Percentiles rank a stretch among this genome's conserved stretches.
phyloP scores from a whole-genome alignment of 2,113 vertebrate genomes.

The Proterorhinus semilunaris region DNA sequence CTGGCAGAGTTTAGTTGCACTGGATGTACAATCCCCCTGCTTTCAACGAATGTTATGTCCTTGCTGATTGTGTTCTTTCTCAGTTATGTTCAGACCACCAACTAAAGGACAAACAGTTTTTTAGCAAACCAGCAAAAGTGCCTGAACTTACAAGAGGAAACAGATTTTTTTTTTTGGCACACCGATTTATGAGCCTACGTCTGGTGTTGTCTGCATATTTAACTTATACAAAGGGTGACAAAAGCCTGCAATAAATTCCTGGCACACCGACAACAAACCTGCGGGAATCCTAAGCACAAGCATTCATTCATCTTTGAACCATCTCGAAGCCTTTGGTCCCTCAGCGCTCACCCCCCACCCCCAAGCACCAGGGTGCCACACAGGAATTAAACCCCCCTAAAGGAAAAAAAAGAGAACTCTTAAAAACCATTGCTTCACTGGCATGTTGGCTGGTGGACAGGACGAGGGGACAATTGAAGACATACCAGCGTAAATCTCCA shows the following conservation, averaged over 20 bases:
- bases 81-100: neutral
- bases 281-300: conserved; percentile 50
- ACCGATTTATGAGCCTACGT: conserved; percentile 2
- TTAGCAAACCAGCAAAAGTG: conserved; percentile 39
- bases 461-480: conserved; percentile 38
- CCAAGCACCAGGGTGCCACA: conserved; percentile 56
- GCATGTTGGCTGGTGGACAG: conserved; percentile 40
- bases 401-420: conserved; percentile 26
- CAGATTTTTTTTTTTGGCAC: conserved; percentile 1
- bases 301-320: conserved; percentile 57
- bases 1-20: neutral
- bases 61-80: neutral
- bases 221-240: conserved; percentile 16
- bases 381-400: conserved; percentile 55
- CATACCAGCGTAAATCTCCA: conserved; percentile 58
- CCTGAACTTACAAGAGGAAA: conserved; percentile 37
- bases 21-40: neutral
- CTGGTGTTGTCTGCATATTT: conserved; percentile 8
- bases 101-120: neutral
- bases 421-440: conserved; percentile 42
- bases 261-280: conserved; percentile 43
- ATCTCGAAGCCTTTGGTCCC: conserved; percentile 44
- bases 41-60: neutral
- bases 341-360: too few relatives aligned
- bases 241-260: conserved; percentile 38